Base-by-base conservation (phyloP, 1,140 invertebrate species). In the Achroia grisella region DNA sequence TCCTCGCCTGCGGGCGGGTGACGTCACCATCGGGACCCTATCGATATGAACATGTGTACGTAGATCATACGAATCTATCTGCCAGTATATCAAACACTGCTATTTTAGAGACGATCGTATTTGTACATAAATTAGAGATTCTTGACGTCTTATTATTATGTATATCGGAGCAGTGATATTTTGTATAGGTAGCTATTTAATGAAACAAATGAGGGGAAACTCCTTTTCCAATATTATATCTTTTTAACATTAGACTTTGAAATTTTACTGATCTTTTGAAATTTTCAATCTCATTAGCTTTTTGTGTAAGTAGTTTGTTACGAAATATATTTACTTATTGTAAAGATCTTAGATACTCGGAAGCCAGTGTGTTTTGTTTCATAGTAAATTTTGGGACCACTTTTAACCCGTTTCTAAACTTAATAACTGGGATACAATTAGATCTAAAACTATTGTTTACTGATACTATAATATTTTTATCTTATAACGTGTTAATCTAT, bases 311-410 rank as follows among this genome's bases (percentile, higher is more conserved):
- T 72, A 71, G 69, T 60, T 48, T 58, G 52, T 53, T 63, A 51
- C 44, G 47, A 53, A 41, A 50, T 46, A 42, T 52, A 35, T 52
- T 41, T 46, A 31, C 17, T 48, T 48, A 46, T 23, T 43, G 34
- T 37, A 48, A 47, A 48, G 47, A 49, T 52, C 44, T 46, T 56
- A 56, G 46, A 49, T 35, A 51, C 33, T 56, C 45, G 54, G 50
- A 58, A 64, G 65, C 60, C 59, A 53, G 58, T 60, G 62, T 68
- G 68, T 81, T 79, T 76, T 67, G 57, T 79, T 79, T 80, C 70
- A 77, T 80, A 81, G 66, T 74, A 74, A 81, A 78, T 69, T 76
- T 81, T 83, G 77, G 77, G 75, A 79, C 78, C 78, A 82, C 62
- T 72, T 69, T 60, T 71, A 70, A 48, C 69, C 69, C 52, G 59